Evolutionary conservation across 2,113 vertebrate genomes (phyloP), one percentile per base, ranked within the genome.

Genomic region (Pipa parva): DNA sequence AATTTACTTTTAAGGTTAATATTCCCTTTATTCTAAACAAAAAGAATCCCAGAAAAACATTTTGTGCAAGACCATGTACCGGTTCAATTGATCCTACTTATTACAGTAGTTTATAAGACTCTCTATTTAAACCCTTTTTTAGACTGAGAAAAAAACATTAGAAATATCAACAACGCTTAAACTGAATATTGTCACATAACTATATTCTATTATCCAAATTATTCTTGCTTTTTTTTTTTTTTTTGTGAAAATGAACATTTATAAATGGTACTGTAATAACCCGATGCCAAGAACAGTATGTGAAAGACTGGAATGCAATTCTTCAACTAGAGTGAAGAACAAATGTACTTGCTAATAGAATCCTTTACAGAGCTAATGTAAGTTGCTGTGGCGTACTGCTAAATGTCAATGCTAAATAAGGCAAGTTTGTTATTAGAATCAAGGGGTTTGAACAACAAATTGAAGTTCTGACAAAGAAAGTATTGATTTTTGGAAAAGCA

Each of bases 361-460:
- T 68, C 56, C 25, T 68, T 58, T 18, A 36, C 64, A 37, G 56
- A 51, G 28, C 64, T 68, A 68, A 68, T 59, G 50, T 39, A 50
- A 68, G 54, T 68, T 59, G 20, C 64, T 37, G 55, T 68, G 56
- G 64, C 64, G 59, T 13, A 51, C 64, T 51, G 64, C 28, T 68
- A 68, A 68, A 68, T 68, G 64, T 68, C 64, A 68, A 12, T 51
- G 55, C 64, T 68, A 68, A 68, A 68, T 68, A 68, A 51, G 46
- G 56, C 55, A 51, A 51, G 64, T 68, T 39, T 68, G 42, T 67
- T 67, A 59, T 68, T 59, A 59, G 45, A 37, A 68, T 50, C 64
- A 27, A 36, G 56, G 46, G 55, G 59, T 39, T 51, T 68, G 55
- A 68, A 39, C 64, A 68, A 51, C 64, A 68, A 59, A 68, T 59